phyloP scores from a whole-genome alignment of 2,113 vertebrate species.

The Cololabis saira region DNA sequence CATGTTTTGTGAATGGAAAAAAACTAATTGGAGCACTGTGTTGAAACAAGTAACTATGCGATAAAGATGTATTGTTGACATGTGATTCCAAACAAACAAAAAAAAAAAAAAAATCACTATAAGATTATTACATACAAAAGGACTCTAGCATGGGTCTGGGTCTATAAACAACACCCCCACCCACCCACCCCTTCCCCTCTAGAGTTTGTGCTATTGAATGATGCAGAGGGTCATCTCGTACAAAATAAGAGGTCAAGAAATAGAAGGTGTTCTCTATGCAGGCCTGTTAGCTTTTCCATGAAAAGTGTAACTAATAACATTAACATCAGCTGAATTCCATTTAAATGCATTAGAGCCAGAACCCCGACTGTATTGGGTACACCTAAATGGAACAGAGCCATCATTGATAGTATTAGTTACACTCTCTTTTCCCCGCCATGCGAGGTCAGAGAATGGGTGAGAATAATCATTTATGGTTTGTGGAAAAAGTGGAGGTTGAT shows the following conservation, averaged over 20 bases:
- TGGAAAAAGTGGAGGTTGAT: not conserved
- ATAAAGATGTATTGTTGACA: too few species aligned
- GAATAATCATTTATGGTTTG: conserved; percentile 6
- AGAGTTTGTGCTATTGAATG: not conserved
- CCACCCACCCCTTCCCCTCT: not conserved
- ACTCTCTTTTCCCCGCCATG: conserved; percentile 32
- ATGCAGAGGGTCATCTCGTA: not conserved
- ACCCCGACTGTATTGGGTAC: conserved; percentile 25
- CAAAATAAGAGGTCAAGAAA: not conserved
- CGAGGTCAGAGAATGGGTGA: conserved; percentile 20
- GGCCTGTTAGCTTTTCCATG: not conserved
- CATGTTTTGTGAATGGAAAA: too few species aligned
- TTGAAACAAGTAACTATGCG: too few species aligned
- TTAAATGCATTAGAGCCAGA: not conserved
- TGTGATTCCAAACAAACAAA: too few species aligned
- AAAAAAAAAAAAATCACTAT: too few species aligned
- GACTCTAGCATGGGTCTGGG: conserved; percentile 16
- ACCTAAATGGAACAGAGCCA: conserved; percentile 30
- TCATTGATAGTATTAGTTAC: conserved; percentile 26
- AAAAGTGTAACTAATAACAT: conserved; percentile 16
- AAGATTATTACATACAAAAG: conserved; percentile 59
- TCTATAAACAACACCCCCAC: too few species aligned
- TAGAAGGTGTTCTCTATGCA: not conserved
- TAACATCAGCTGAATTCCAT: conserved; percentile 14
- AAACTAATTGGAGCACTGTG: too few species aligned